Conservation (phyloP, 2,888 invertebrate species). For the Pterobdella sp. region DNA sequence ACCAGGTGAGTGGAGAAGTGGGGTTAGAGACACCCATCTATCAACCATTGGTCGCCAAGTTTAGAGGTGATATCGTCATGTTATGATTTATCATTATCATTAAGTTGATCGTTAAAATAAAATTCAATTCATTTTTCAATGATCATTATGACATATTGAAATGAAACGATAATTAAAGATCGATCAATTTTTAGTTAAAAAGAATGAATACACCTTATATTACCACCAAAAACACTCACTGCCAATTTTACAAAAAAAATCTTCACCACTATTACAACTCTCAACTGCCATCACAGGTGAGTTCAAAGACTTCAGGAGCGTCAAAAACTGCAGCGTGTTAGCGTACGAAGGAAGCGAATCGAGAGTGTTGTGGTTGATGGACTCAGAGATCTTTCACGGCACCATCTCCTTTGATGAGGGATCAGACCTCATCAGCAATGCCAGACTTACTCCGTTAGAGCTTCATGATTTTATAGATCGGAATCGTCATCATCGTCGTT, state of each 20-base stretch:
- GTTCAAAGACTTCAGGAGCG: constrained; percentile 18
- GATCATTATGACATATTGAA: no score
- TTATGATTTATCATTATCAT: no score
- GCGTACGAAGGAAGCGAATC: neutral
- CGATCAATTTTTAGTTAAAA: no score
- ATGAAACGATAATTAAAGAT: no score
- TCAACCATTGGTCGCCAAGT: neutral
- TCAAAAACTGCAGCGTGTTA: constrained; percentile 13
- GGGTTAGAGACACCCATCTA: neutral
- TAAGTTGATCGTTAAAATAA: no score
- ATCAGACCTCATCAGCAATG: constrained; percentile 43
- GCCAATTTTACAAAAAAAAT: neutral
- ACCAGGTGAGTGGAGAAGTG: constrained; percentile 12
- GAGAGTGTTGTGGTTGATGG: constrained; percentile 22
- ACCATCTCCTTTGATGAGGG: constrained; percentile 54
- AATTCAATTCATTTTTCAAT: no score
- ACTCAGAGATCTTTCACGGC: constrained; percentile 61
- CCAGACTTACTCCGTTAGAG: constrained; percentile 44
- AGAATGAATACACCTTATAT: constrained; percentile 55
- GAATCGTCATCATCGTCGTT: no score
- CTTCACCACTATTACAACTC: neutral
- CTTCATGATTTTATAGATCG: no score
- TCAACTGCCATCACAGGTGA: neutral
- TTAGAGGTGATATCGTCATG: no score
- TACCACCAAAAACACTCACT: neutral